Evolutionary conservation across 2,797 vertebrate species (phyloP).

Genomic region (Lithobates pipiens): DNA sequence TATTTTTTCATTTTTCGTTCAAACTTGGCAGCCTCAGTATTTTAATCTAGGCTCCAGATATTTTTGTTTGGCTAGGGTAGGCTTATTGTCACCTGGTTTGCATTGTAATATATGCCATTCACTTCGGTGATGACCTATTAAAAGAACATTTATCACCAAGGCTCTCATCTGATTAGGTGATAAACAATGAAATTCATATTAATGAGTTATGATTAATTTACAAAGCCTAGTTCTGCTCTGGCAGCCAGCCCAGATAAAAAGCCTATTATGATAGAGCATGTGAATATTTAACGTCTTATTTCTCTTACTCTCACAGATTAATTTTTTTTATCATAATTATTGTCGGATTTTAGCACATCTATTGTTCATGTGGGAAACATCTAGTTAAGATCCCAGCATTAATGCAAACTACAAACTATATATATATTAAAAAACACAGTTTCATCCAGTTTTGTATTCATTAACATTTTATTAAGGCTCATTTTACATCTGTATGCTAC

Average conservation of each 20-base stretch:
- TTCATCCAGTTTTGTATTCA: too few species aligned
- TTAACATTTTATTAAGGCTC: too few species aligned
- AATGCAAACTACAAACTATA: too few species aligned
- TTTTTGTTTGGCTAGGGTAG: neutral
- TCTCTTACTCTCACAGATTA: neutral
- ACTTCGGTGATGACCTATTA: slow-evolving; percentile 34
- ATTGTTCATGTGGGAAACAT: neutral
- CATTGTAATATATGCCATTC: slow-evolving; percentile 8
- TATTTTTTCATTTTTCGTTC: too few species aligned
- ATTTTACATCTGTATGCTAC: too few species aligned
- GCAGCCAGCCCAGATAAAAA: slow-evolving; percentile 42
- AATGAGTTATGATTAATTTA: slow-evolving; percentile 51
- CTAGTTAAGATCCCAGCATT: too few species aligned
- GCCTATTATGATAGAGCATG: slow-evolving; percentile 32
- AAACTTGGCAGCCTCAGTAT: too few species aligned
- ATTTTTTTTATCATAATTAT: slow-evolving; percentile 39
- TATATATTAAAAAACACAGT: too few species aligned
- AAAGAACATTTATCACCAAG: slow-evolving; percentile 32
- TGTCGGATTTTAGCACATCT: slow-evolving; percentile 37
- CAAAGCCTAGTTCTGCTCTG: slow-evolving; percentile 20
- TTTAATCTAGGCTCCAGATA: neutral
- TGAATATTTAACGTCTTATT: slow-evolving; percentile 26
- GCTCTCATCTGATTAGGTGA: slow-evolving; percentile 21
- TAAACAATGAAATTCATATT: slow-evolving; percentile 49
- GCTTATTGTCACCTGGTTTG: neutral